These are phyloP conservation scores for Ophioninae sp. DNA, from an alignment of 2,888 invertebrate species.

Conservation along the genomic window DNA sequence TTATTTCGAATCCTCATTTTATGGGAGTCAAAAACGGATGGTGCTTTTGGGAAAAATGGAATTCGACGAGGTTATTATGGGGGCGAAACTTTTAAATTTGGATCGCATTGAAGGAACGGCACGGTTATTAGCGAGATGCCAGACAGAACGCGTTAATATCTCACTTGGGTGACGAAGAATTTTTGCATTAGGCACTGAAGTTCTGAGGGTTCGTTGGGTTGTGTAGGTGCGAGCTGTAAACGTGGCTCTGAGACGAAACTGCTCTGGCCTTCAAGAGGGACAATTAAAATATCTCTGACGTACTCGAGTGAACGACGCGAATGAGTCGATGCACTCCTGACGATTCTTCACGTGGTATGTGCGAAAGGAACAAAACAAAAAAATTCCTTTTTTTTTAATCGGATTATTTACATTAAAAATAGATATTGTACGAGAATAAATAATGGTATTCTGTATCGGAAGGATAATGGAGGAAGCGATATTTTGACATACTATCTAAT, in stretches of 20 bases:
- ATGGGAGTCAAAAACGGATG: neutral
- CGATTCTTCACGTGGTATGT: conserved; percentile 20
- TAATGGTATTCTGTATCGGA: too few relatives aligned
- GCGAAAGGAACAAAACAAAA: neutral
- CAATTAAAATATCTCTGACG: conserved; percentile 78
- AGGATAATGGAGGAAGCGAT: too few relatives aligned
- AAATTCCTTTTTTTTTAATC: neutral
- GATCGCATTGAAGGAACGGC: conserved; percentile 54
- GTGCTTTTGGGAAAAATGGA: neutral
- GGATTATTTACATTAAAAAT: too few relatives aligned
- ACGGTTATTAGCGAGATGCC: conserved; percentile 72
- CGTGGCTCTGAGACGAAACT: conserved; percentile 50
- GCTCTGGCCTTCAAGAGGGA: conserved; percentile 73
- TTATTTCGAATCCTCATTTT: neutral
- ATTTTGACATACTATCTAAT: too few relatives aligned
- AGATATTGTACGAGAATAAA: too few relatives aligned
- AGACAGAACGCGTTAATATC: conserved; percentile 68
- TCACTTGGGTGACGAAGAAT: conserved; percentile 73
- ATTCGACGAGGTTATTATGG: conserved; percentile 8
- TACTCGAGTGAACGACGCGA: conserved; percentile 62
- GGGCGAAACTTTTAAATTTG: conserved; percentile 66
- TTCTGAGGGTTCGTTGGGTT: conserved; percentile 61
- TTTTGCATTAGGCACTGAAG: conserved; percentile 68
- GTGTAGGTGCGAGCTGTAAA: conserved; percentile 28
- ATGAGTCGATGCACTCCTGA: conserved; percentile 47